A percentile compares a stretch with the other conserved stretches of the same genome.
phyloP scores from a whole-genome alignment of 2,888 invertebrate species.

The Heliconius ethilla region DNA sequence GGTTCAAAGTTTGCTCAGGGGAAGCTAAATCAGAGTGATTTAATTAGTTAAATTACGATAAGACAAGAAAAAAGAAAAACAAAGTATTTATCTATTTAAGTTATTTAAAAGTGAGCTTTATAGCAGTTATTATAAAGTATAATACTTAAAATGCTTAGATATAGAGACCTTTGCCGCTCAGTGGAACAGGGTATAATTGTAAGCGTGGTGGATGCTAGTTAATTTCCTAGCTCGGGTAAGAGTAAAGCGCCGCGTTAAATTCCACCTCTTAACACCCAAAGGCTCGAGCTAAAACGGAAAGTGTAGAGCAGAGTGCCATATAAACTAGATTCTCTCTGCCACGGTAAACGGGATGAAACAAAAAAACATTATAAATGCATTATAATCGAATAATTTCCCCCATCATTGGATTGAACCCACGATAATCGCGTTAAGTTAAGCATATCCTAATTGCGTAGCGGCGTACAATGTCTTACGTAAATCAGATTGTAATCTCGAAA shows the following conservation, averaged over 20 bases:
- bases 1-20: no score
- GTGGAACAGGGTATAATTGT: no score
- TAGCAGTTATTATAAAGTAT: no score
- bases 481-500: constrained; percentile 12
- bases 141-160: background rate
- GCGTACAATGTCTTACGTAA: background rate
- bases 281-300: background rate
- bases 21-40: no score
- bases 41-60: background rate
- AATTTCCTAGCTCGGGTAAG: no score
- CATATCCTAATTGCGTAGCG: background rate
- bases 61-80: background rate
- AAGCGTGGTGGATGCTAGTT: no score
- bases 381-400: background rate
- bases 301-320: background rate
- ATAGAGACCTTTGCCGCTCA: background rate
- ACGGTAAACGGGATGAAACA: background rate
- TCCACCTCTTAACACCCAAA: background rate
- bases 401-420: background rate
- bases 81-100: no score
- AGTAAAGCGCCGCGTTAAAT: no score
- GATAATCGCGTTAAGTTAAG: background rate
- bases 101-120: no score
- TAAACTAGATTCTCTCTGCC: background rate
- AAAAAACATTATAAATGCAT: background rate